phyloP scores from a whole-genome alignment of 1,140 invertebrate species.

The Papilio aristodemus region DNA sequence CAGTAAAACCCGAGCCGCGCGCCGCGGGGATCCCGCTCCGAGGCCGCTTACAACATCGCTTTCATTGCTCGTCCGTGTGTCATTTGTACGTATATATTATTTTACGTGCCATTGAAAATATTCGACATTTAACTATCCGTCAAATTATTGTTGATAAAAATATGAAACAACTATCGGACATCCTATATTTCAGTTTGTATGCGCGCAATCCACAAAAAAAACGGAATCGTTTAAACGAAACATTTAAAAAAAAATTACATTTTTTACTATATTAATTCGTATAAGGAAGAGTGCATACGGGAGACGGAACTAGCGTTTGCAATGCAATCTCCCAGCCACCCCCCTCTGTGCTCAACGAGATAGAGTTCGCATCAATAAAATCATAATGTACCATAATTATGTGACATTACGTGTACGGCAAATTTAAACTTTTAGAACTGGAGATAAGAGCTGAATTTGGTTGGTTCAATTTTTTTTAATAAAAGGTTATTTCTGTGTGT shows the following conservation, averaged over 20 bases:
- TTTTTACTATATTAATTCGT: too few relatives aligned
- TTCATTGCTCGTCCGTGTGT: constrained; percentile 26
- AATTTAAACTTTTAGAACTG: constrained; percentile 11
- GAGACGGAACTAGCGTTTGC: constrained; percentile 31
- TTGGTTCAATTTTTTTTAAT: neutral
- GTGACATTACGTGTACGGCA: neutral
- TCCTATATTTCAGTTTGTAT: too few relatives aligned
- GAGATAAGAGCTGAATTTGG: constrained; percentile 30
- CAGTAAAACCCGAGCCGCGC: constrained; percentile 35
- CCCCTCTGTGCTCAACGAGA: constrained; percentile 45
- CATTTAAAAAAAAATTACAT: too few relatives aligned
- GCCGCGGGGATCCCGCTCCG: constrained; percentile 24
- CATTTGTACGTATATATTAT: neutral
- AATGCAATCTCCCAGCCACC: constrained; percentile 45
- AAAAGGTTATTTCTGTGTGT: constrained; percentile 37
- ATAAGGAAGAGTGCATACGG: neutral
- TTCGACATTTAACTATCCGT: too few relatives aligned
- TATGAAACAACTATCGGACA: too few relatives aligned
- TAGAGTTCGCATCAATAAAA: constrained; percentile 46
- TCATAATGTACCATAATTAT: constrained; percentile 49
- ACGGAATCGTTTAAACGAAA: too few relatives aligned
- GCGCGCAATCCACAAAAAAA: too few relatives aligned
- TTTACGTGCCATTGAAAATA: neutral
- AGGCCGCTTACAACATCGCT: constrained; percentile 10
- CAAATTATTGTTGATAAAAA: too few relatives aligned